phyloP scores from a whole-genome alignment of 2,888 invertebrate genomes.

The Amphipyra tragopoginis region DNA sequence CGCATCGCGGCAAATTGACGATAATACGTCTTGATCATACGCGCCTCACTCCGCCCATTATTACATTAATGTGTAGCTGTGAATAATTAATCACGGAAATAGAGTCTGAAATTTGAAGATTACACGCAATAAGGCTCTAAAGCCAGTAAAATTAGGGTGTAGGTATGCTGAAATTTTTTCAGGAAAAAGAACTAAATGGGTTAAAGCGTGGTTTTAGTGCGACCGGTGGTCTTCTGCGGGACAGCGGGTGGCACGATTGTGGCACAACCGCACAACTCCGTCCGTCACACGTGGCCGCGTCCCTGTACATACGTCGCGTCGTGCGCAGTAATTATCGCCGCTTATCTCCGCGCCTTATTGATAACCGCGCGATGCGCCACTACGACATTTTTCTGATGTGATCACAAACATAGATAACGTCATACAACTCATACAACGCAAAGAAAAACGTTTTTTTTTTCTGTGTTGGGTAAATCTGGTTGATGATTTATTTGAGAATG shows the following conservation, averaged over 20 bases:
- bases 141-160: too few relatives aligned
- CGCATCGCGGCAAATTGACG: conserved; percentile 5
- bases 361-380: conserved; percentile 57
- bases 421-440: conserved; percentile 35
- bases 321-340: conserved; percentile 60
- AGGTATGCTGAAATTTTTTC: neutral
- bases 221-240: neutral
- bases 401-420: conserved; percentile 56
- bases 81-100: neutral
- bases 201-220: neutral
- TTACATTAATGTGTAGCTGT: neutral
- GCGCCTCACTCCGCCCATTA: neutral
- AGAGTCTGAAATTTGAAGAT: too few relatives aligned
- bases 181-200: neutral
- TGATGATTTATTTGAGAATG: neutral
- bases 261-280: neutral
- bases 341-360: conserved; percentile 58
- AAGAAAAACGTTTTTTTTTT: conserved; percentile 2
- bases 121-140: too few relatives aligned
- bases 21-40: conserved; percentile 17
- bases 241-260: neutral
- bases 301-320: conserved; percentile 11
- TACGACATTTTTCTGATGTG: conserved; percentile 54
- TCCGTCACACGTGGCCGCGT: conserved; percentile 24
- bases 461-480: neutral